Evolutionary conservation across 2,888 invertebrate genomes (phyloP), one percentile per base, ranked within the genome.

Genomic region (Melangyna quadrimaculata): DNA sequence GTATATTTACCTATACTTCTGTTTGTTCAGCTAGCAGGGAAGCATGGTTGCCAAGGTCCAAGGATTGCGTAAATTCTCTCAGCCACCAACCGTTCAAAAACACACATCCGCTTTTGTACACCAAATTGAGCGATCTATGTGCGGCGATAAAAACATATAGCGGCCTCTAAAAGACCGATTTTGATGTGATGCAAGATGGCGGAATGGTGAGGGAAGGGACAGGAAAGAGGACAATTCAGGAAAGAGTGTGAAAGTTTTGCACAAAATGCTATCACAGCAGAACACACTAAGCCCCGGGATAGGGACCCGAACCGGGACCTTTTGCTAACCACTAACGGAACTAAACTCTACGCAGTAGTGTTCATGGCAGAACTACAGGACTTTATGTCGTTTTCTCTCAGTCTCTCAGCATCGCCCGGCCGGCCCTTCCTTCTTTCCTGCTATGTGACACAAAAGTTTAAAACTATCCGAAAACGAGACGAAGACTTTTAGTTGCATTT

Each of bases 401-500:
- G 24, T 32, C 55, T 19, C 37, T 35, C 24, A 22, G 3, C 27
- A 12, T 35, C 35, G 32, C 51, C 40, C n/a, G n/a, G n/a, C n/a
- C n/a, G n/a, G n/a, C n/a, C n/a, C n/a, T n/a, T n/a, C n/a, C n/a
- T n/a, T n/a, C 29, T 72, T 59, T 32, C n/a, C n/a, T n/a, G n/a
- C n/a, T 70, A 59, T 63, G 40, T 81, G 86, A 86, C 77, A 81
- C 77, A 81, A 86, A 67, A 86, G 86, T 86, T 86, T 86, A 86
- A 81, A 86, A 86, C 86, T 86, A 86, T 84, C 86, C 84, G 48
- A 72, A 83, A 86, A 80, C 73, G 86, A 86, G 81, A 78, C 86
- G 86, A 86, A 86, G 86, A 81, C 86, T 86, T 81, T 86, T 86
- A 80, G 86, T 81, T 86, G 86, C 86, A 86, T 86, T 86, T 86